phyloP scores from a whole-genome alignment of 2,113 vertebrate species.

The Protobothrops mucrosquamatus region DNA sequence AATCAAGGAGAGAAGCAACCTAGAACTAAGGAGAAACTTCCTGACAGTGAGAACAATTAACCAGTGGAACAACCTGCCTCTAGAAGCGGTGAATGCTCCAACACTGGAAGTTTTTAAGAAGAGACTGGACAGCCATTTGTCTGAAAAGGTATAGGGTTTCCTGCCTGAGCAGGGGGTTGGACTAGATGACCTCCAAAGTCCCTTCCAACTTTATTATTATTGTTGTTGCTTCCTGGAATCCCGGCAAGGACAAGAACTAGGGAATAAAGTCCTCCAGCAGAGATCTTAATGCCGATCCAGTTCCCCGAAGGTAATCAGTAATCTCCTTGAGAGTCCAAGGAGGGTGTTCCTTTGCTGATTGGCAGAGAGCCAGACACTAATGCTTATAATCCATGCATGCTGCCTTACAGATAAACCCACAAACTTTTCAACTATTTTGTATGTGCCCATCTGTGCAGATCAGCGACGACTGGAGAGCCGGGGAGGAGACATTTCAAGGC shows the following conservation, averaged over 20 bases:
- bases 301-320: neutral
- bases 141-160: too few species aligned
- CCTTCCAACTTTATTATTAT: too few species aligned
- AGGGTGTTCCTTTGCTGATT: neutral
- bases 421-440: neutral
- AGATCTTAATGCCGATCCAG: neutral
- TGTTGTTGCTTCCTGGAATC: neutral
- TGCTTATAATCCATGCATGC: neutral
- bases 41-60: too few species aligned
- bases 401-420: neutral
- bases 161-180: too few species aligned
- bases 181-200: too few species aligned
- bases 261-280: neutral
- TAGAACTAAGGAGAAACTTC: too few species aligned
- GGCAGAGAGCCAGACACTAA: neutral
- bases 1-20: too few species aligned
- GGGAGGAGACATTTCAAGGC: neutral
- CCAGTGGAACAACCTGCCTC: too few species aligned
- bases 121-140: too few species aligned
- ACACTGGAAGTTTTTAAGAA: too few species aligned
- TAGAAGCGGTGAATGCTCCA: too few species aligned
- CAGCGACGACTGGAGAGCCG: neutral
- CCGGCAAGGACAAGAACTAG: neutral
- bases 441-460: neutral
- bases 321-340: neutral